phyloP scores from a whole-genome alignment of 92 coral and sea anemone genomes.

The Desmophyllum pertusum region DNA sequence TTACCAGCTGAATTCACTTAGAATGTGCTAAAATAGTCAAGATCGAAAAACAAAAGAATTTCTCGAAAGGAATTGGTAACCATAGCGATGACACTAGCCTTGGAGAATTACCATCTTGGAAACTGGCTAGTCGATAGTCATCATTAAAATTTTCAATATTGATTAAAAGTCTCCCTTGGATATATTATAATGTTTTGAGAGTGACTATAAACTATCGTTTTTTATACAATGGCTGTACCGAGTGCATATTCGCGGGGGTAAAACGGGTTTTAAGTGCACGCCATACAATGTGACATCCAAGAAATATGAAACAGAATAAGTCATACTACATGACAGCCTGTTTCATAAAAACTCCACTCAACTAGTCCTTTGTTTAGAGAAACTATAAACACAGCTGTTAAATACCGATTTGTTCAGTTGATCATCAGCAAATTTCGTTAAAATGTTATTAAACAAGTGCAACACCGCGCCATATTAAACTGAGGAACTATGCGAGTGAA shows the following conservation, averaged over 20 bases:
- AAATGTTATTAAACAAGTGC: background rate
- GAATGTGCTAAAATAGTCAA: background rate
- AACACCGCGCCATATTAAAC: background rate
- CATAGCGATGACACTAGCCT: background rate
- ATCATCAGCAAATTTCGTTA: background rate
- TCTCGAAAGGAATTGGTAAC: background rate
- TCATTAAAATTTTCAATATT: too few relatives aligned
- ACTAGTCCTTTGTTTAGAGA: background rate
- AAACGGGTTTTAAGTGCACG: background rate
- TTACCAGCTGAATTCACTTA: conserved; percentile 9
- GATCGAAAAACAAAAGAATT: conserved; percentile 1
- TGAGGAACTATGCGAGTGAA: background rate
- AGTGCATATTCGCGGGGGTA: background rate
- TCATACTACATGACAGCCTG: background rate
- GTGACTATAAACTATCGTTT: too few relatives aligned
- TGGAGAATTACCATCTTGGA: too few relatives aligned
- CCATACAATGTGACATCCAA: background rate
- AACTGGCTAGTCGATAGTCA: too few relatives aligned
- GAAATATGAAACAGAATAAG: conserved; percentile 1
- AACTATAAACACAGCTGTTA: conserved; percentile 11
- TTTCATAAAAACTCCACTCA: background rate
- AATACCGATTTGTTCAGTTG: background rate
- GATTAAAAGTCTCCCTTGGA: too few relatives aligned
- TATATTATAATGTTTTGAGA: too few relatives aligned
- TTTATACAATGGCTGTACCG: too few relatives aligned